These are phyloP conservation scores for Salvelinus fontinalis DNA, from an alignment of 2,113 vertebrate genomes.

Conservation along the genomic window DNA sequence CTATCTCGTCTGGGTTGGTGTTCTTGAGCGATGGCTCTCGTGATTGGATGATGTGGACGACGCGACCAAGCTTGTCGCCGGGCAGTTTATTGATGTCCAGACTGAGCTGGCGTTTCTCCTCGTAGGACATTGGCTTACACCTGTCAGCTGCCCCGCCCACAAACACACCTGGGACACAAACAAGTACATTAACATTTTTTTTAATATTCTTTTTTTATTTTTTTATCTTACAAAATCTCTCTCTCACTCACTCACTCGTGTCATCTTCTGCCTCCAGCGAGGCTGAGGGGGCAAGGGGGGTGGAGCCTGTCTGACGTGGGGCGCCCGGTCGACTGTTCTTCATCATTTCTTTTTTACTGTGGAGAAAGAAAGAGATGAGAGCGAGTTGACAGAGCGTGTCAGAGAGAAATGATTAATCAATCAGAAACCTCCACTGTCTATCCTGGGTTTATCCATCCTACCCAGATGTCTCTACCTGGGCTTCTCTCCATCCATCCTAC, in stretches of 20 bases:
- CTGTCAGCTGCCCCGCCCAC: conserved; percentile 59
- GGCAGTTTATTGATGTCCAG: conserved; percentile 94
- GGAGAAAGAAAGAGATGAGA: conserved; percentile 24
- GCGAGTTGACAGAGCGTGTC: not conserved
- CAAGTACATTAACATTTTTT: not conserved
- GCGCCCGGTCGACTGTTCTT: conserved; percentile 74
- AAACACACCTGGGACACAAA: conserved; percentile 15
- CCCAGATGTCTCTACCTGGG: no score
- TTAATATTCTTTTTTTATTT: no score
- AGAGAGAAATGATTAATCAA: not conserved
- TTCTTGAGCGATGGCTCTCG: conserved; percentile 89
- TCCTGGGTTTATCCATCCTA: no score
- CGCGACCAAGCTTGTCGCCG: conserved; percentile 86
- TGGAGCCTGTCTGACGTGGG: conserved; percentile 40
- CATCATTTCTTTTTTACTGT: conserved; percentile 82
- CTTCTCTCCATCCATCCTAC: no score
- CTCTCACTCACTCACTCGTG: conserved; percentile 37
- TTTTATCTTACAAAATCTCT: no score
- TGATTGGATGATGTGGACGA: conserved; percentile 91
- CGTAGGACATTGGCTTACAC: conserved; percentile 89
- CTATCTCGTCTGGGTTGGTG: conserved; percentile 93
- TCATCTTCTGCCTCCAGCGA: conserved; percentile 82
- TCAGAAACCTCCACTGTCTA: no score
- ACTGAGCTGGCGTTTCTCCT: conserved; percentile 92
- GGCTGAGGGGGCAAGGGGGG: conserved; percentile 62